These are phyloP conservation scores for Cylindroiulus punctatus DNA, from an alignment of 2,888 invertebrate genomes.

Conservation along the genomic window DNA sequence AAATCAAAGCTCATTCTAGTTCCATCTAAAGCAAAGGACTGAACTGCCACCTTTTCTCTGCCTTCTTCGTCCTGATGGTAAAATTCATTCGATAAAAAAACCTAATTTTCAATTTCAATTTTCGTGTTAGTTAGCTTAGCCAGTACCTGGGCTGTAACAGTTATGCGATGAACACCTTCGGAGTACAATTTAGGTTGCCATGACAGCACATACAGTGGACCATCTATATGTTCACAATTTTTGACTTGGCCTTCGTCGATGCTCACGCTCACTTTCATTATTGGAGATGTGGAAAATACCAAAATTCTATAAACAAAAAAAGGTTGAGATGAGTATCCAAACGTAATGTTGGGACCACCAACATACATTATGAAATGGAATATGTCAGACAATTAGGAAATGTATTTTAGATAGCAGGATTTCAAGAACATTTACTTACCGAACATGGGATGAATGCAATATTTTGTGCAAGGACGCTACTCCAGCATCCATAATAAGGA, in stretches of 20 bases:
- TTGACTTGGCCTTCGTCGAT: slow-evolving; percentile 76
- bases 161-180: slow-evolving; percentile 75
- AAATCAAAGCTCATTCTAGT: slow-evolving; percentile 75
- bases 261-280: slow-evolving; percentile 75
- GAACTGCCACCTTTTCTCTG: slow-evolving; percentile 68
- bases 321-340: not conserved
- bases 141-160: slow-evolving; percentile 60
- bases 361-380: no score
- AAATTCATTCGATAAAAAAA: not conserved
- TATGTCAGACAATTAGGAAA: not conserved
- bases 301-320: slow-evolving; percentile 72
- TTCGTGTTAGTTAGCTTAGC: not conserved
- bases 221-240: slow-evolving; percentile 72
- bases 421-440: slow-evolving; percentile 67
- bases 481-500: slow-evolving; percentile 76
- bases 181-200: slow-evolving; percentile 79
- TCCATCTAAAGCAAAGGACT: slow-evolving; percentile 83
- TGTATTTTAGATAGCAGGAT: not conserved
- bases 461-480: slow-evolving; percentile 78
- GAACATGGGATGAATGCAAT: slow-evolving; percentile 78
- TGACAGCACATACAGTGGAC: slow-evolving; percentile 76
- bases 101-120: not conserved
- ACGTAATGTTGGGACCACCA: no score
- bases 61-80: slow-evolving; percentile 66
- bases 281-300: slow-evolving; percentile 77